Base-by-base conservation (phyloP, 2,113 vertebrate genomes). In the Saccopteryx bilineata region DNA sequence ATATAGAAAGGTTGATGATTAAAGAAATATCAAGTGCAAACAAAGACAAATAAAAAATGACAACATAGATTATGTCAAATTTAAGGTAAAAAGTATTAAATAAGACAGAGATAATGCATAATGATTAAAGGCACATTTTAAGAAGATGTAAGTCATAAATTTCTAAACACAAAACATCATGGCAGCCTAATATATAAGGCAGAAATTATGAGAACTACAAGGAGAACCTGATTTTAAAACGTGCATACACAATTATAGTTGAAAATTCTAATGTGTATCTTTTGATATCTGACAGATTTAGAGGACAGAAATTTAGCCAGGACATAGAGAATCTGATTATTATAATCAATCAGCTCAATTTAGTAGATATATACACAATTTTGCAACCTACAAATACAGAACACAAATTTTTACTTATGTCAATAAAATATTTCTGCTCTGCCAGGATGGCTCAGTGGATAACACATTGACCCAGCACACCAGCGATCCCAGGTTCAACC, bases 91-190 rank as follows among this genome's bases (percentile, higher is more conserved):
- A 74, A 66, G 28, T 33, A 75, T 58, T 48, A 88, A 75, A 82
- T 58, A 24, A 74, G 83, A 52, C 56, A 75, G 33, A 65, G n/a
- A 74, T 46, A 56, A 48, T 74, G 52, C 15, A 21, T n/a, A 88
- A 66, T 66, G 68, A 83, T 50, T 26, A 82, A 71, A 88, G 33
- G 17, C 58, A 66, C 19, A 58, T n/a, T 58, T 65, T 66, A 28
- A 74, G 24, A 58, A 85, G 71, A 33, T 28, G 46, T 65, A 46
- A 81, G 26, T 72, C 56, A 54, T 87, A 58, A 87, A 72, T n/a
- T 23, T 72, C 33, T 92, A 92, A 87, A 87, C 66, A 52, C 21
- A 33, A 94, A 88, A 74, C 50, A 88, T 65, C 31, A 46, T 39
- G 11, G 31, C 65, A 71, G 24, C 31, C 58, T 46, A 71, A 75